phyloP scores from a whole-genome alignment of 2,888 invertebrate genomes.

The Hemicrepidius hirtus region DNA sequence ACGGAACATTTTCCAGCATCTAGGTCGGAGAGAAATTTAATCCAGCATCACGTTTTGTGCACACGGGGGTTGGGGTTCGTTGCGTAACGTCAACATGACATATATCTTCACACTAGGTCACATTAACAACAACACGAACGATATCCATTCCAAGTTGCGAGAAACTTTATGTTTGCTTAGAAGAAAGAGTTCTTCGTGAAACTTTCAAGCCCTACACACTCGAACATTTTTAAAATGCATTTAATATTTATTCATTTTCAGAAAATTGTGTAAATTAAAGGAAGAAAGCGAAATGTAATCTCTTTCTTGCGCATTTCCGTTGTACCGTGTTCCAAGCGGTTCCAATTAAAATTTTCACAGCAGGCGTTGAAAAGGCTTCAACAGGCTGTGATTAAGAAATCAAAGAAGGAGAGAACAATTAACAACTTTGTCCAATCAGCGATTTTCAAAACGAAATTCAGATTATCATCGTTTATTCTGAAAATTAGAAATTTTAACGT shows the following conservation, averaged over 20 bases:
- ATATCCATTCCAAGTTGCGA: neutral
- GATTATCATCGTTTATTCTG: neutral
- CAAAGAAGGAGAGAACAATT: slow-evolving; percentile 21
- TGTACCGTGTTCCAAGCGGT: slow-evolving; percentile 1
- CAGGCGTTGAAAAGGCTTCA: slow-evolving; percentile 12
- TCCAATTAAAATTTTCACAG: slow-evolving; percentile 28
- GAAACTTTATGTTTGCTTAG: slow-evolving; percentile 10
- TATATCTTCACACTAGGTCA: slow-evolving; percentile 3
- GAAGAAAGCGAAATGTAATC: slow-evolving; percentile 8
- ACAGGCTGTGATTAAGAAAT: slow-evolving; percentile 23
- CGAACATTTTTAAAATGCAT: too few relatives aligned
- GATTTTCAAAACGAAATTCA: neutral
- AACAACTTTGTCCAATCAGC: slow-evolving; percentile 14
- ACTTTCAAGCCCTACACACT: neutral
- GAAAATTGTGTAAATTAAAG: too few relatives aligned
- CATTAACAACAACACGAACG: slow-evolving; percentile 22
- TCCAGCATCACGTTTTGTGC: slow-evolving; percentile 5
- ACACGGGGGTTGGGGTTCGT: neutral
- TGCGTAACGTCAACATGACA: slow-evolving; percentile 21
- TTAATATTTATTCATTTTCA: too few relatives aligned
- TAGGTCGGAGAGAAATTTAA: slow-evolving; percentile 17
- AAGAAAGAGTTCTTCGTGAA: neutral
- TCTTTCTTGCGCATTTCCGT: slow-evolving; percentile 4
- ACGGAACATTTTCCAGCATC: neutral
- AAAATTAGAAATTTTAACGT: slow-evolving; percentile 2